Evolutionary conservation across 2,888 invertebrate species (phyloP), one percentile per base, ranked within the genome.

Genomic region (Drosophila niveifrons): DNA sequence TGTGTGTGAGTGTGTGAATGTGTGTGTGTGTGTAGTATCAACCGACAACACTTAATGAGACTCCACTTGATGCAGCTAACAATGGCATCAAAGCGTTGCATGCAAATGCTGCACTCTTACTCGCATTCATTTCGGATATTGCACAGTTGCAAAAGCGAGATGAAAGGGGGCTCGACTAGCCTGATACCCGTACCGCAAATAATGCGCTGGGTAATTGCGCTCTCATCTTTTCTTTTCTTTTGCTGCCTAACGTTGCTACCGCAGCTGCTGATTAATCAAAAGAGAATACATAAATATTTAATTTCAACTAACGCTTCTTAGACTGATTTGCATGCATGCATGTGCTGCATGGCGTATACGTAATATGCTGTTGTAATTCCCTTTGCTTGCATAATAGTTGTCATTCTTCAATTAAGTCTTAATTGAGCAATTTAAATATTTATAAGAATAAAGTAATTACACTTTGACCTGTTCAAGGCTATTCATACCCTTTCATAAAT

Each of bases 101-200:
- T 70, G 55, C 70, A 75, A 73, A 72, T 55, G 55, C 57, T 59
- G 70, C 72, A 63, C 46, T 58, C 41, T 55, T 68, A 41, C 31
- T n/a, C 41, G 7, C 66, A 56, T 31, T 51, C 36, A 31, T 51
- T 18, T 59, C 1, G 3, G 10, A 7, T 59, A 34, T 51, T 59
- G 31, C 31, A 50, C 34, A 69, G 46, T 56, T 52, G 15, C 48
- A 23, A 23, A 23, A 23, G 23, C 23, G 0, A 34, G 17, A 3
- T 13, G 8, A 4, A 0, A 2, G 3, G 28, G 10, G n/a, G n/a
- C 28, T 10, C 41, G 75, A 51, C 75, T 68, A 29, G 3, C 1
- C 10, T 13, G 18, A 72, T 72, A 66, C 74, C 71, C 53, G 29
- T 23, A 34, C 23, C 28, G 6, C 10, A 34, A 31, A n/a, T 31